Conservation (phyloP, 2,113 vertebrate genomes). For the Platycercus adscitus region DNA sequence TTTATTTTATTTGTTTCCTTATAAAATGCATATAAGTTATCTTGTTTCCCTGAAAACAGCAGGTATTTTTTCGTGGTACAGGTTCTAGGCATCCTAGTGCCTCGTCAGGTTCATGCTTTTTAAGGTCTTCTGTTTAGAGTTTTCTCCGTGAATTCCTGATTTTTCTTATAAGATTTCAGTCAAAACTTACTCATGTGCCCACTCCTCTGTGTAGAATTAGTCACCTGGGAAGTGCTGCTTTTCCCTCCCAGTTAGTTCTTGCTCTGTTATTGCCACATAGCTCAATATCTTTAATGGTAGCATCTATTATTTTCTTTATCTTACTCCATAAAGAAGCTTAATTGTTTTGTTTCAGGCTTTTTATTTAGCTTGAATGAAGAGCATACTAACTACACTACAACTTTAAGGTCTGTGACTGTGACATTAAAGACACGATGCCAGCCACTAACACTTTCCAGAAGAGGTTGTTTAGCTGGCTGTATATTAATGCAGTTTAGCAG, state of each 20-base stretch:
- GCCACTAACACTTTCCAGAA: rapidly evolving
- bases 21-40: rapidly evolving
- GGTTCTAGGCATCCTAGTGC: not conserved
- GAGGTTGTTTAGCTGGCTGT: not conserved
- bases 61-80: not conserved
- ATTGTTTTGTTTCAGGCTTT: conserved; percentile 22
- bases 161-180: not conserved
- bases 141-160: not conserved
- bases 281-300: not conserved
- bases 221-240: not conserved
- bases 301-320: conserved; percentile 1
- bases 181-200: not conserved
- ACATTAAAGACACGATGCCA: not conserved
- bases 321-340: not conserved
- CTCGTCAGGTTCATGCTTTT: not conserved
- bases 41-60: not conserved
- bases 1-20: not conserved
- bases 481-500: not conserved
- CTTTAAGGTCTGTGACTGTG: not conserved
- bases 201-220: not conserved
- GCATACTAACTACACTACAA: not conserved
- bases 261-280: not conserved
- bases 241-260: not conserved
- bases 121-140: not conserved
- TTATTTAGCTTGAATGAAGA: not conserved